These are phyloP conservation scores for Rhabdophis nuchalis DNA, from an alignment of 2,797 vertebrate genomes.

Conservation along the genomic window DNA sequence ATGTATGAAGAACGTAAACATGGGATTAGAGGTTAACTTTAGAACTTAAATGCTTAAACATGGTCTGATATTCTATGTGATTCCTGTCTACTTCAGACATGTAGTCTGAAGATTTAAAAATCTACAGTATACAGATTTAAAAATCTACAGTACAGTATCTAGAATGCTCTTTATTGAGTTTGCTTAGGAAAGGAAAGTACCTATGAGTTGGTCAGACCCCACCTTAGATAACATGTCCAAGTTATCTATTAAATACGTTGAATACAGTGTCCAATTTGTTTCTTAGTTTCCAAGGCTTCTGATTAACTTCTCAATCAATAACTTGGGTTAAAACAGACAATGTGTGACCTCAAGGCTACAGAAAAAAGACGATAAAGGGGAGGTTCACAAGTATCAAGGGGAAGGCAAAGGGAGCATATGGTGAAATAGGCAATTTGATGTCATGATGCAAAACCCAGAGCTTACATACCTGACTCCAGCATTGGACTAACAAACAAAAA, in stretches of 20 bases:
- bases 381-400: not conserved
- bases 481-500: not conserved
- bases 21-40: no score
- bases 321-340: not conserved
- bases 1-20: no score
- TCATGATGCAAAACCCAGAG: not conserved
- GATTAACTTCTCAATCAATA: not conserved
- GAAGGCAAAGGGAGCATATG: fast-evolving
- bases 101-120: no score
- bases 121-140: no score
- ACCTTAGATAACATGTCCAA: not conserved
- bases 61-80: no score
- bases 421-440: not conserved
- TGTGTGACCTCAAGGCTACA: not conserved
- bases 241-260: not conserved
- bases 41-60: no score
- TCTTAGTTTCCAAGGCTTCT: not conserved
- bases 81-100: no score
- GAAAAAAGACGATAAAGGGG: not conserved
- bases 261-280: not conserved
- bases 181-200: no score
- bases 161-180: no score
- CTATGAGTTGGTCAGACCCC: not conserved
- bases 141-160: no score
- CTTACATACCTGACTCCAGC: not conserved